Evolutionary conservation across 2,113 vertebrate genomes (phyloP).

Genomic region (Brevimyrus niger): DNA sequence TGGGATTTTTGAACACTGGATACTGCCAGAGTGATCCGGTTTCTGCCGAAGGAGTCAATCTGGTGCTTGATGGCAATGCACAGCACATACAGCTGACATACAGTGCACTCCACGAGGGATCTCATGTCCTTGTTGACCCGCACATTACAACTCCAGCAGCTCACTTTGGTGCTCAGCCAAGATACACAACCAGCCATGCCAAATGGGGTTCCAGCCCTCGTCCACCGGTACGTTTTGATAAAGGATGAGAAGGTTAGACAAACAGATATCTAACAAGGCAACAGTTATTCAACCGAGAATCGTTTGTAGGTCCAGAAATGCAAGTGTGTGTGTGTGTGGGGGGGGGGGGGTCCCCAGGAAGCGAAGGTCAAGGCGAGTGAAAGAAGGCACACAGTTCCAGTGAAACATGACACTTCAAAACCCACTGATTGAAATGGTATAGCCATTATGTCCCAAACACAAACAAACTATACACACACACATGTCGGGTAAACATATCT

Average conservation of each 20-base stretch:
- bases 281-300: background rate
- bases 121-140: background rate
- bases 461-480: background rate
- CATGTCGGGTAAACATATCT: no score
- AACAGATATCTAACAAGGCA: background rate
- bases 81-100: background rate
- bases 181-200: background rate
- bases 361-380: background rate
- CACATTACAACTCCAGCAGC: background rate
- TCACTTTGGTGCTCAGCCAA: background rate
- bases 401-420: background rate
- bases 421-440: background rate
- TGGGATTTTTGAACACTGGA: background rate
- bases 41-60: background rate
- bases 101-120: background rate
- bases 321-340: no score
- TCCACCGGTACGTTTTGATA: background rate
- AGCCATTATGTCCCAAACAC: background rate
- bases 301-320: background rate
- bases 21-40: background rate
- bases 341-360: background rate
- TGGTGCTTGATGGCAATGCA: background rate
- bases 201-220: background rate
- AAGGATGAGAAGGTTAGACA: slow-evolving; percentile 13
- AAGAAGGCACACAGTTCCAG: background rate